phyloP scores from a whole-genome alignment of 37 sponge, comb jelly and placozoan species.

The Lycopodina hypogea region DNA sequence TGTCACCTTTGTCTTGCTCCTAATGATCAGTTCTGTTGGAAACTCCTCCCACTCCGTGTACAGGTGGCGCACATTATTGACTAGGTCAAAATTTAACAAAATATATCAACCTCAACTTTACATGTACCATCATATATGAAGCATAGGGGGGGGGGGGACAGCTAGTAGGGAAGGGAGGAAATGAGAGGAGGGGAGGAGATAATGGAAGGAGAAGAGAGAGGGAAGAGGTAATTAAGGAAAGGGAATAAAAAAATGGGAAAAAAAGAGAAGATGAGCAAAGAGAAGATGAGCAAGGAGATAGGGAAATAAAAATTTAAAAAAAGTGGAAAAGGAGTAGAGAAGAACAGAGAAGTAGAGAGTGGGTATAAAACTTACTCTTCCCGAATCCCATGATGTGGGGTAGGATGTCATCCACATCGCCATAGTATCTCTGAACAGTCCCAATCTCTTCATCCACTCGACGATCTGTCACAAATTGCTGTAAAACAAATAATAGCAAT shows the following conservation, averaged over 20 bases:
- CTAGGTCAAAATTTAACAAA: neutral
- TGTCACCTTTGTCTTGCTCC: conserved; percentile 1
- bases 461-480: conserved; percentile 70
- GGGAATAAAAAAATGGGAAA: too few relatives aligned
- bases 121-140: neutral
- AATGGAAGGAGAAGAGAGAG: too few relatives aligned
- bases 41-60: conserved; percentile 53
- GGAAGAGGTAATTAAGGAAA: too few relatives aligned
- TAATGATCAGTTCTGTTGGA: conserved; percentile 35
- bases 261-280: too few relatives aligned
- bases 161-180: too few relatives aligned
- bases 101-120: neutral
- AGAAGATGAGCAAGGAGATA: too few relatives aligned
- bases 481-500: neutral
- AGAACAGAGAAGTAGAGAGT: too few relatives aligned
- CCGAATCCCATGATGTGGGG: conserved; percentile 65
- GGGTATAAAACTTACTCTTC: conserved; percentile 23
- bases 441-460: conserved; percentile 81
- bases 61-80: conserved; percentile 22
- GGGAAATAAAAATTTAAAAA: too few relatives aligned
- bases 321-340: too few relatives aligned
- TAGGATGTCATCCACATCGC: conserved; percentile 44
- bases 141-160: too few relatives aligned
- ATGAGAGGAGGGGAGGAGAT: too few relatives aligned
- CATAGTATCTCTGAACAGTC: conserved; percentile 37